Evolutionary conservation across 2,113 vertebrate genomes (phyloP), one percentile per base, ranked within the genome.

Genomic region (Actinemys pallida): DNA sequence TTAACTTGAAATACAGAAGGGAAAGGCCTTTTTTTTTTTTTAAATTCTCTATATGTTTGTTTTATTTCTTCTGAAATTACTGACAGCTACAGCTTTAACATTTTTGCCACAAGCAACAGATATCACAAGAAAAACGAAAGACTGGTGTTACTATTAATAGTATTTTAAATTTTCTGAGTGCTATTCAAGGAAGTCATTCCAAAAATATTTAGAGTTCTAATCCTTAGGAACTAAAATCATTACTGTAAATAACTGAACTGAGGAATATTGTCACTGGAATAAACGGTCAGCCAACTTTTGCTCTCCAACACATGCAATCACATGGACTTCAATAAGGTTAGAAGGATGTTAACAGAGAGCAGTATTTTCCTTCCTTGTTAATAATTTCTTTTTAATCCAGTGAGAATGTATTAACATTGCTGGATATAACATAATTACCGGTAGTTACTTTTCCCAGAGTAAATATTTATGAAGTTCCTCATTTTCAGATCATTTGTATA

Each of bases 31-130:
- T 84, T 85, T 85, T 84, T 39, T 39, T 50, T 57, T 47, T 7
- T 2, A 27, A 57, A 47, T 93, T 92, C 84, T 92, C 83, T 57
- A 83, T 35, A 50, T 39, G 31, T 29, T 95, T 86, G 49, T 89
- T 94, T 91, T 57, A 93, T 92, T 91, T 88, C 84, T 92, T 82
- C 75, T 88, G 75, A 92, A 95, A 93, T 93, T 94, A 95, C 72
- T 88, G 52, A 88, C 49, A 91, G 72, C 54, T 85, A 88, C 83
- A 93, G 53, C 65, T 62, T 85, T 2, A 91, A 39, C 24, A 78
- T 10, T 76, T 91, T 86, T 91, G 79, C 88, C 93, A 97, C 83
- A 90, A 94, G n/a, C 81, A 93, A 91, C 39, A 89, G 20, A 50
- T 42, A 90, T 59, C 72, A 85, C n/a, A 80, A 88, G 86, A 87